Evolutionary conservation across 2,888 invertebrate genomes (phyloP), one percentile per base, ranked within the genome.

Genomic region (Ornithoptera priamus): DNA sequence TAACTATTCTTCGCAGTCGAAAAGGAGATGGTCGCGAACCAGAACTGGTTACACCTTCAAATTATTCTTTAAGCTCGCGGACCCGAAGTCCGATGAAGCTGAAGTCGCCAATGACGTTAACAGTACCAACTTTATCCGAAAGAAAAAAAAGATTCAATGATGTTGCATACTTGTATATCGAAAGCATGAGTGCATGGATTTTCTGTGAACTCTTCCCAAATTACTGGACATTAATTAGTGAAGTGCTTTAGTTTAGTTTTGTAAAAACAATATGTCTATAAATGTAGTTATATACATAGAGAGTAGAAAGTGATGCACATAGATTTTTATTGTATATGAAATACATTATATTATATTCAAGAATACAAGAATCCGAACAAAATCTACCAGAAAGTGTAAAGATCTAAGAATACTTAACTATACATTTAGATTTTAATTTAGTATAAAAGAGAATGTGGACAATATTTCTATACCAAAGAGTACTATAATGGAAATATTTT

Each of bases 181-280:
- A 5, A 46, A 50, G 10, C 50, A 57, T 36, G 20, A 18, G 70
- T 70, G 70, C 70, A 39, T 67, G 63, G 70, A 70, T 56, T 39
- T 67, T 76, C 80, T 83, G 81, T 82, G 82, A 80, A 83, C 70
- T 70, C 66, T 70, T 39, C 36, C 56, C 60, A 46, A 65, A 60
- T 36, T 20, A 39, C 20, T 61, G 39, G 57, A 65, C 62, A 50
- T 20, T 70, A 70, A 62, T 20, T 69, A 62, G 69, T 70, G 69
- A 62, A 66, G 66, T 66, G 69, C 30, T 30, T 36, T 70, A 63
- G 62, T 58, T 62, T 70, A 70, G 69, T 53, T 39, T 65, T 36
- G 39, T 57, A 69, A 20, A 3, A 58, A 63, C 46, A 56, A 18
- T 56, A 56, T 57, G 22, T 57, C 57, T 57, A 57, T 59, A 5